phyloP scores from a whole-genome alignment of 2,113 vertebrate species.

The Sander vitreus region DNA sequence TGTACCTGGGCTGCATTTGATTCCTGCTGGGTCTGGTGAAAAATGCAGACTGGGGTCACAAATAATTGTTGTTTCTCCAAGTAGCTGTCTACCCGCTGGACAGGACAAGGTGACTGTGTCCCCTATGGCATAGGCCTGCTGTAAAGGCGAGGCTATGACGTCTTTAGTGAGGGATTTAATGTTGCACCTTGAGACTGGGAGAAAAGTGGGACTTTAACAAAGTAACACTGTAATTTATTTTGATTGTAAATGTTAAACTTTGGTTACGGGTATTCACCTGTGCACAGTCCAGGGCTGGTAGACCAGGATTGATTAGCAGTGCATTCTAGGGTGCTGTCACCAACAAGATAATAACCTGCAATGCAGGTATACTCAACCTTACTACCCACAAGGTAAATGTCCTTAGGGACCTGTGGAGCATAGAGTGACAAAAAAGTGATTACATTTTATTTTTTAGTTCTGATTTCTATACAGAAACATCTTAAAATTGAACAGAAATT shows the following conservation, averaged over 20 bases:
- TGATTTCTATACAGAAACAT: background rate
- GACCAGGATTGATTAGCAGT: conserved; percentile 84
- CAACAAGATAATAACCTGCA: conserved; percentile 84
- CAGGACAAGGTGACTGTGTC: conserved; percentile 87
- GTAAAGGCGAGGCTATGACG: conserved; percentile 78
- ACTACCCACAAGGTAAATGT: conserved; percentile 84
- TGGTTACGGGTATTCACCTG: conserved; percentile 19
- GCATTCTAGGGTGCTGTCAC: conserved; percentile 83
- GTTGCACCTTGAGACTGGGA: conserved; percentile 76
- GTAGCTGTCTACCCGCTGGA: conserved; percentile 69
- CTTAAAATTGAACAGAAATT: background rate
- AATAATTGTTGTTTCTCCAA: conserved; percentile 79
- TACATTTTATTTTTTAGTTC: background rate
- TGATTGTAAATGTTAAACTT: background rate
- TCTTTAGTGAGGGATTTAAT: conserved; percentile 61
- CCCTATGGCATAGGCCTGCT: conserved; percentile 82
- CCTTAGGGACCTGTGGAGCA: conserved; percentile 63
- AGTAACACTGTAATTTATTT: background rate
- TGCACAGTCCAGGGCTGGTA: conserved; percentile 52
- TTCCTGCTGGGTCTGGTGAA: conserved; percentile 81
- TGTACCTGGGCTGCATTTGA: conserved; percentile 85
- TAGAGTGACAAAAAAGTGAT: background rate
- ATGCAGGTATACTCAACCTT: conserved; percentile 86
- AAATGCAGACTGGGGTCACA: conserved; percentile 90
- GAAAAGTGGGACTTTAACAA: background rate